phyloP scores from a whole-genome alignment of 2,888 invertebrate species.

The Synanthedon formicaeformis region DNA sequence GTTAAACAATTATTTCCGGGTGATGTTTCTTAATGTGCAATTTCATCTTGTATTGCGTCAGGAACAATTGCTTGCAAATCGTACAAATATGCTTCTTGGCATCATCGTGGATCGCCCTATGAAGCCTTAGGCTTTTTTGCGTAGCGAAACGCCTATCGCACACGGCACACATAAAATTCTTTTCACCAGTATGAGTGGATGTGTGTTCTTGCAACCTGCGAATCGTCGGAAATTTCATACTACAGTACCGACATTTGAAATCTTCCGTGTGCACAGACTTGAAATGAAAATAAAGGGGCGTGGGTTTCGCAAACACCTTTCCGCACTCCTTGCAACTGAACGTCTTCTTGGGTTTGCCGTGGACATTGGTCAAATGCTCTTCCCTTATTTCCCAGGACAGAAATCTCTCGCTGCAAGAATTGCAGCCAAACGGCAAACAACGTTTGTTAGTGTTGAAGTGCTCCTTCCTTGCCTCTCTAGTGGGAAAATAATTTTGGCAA shows the following conservation, averaged over 20 bases:
- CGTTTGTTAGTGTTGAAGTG: slow-evolving; percentile 4
- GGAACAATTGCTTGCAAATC: slow-evolving; percentile 3
- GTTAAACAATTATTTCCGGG: slow-evolving; percentile 3
- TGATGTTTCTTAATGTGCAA: slow-evolving; percentile 9
- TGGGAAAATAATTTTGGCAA: slow-evolving; percentile 5
- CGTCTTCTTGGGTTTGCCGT: slow-evolving; percentile 3
- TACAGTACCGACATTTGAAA: slow-evolving; percentile 7
- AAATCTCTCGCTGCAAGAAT: slow-evolving; percentile 5
- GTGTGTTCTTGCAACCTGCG: slow-evolving; percentile 2
- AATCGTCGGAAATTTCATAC: slow-evolving; percentile 2
- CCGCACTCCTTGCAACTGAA: slow-evolving; percentile 7
- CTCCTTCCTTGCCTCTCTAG: slow-evolving; percentile 2
- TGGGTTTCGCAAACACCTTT: slow-evolving; percentile 3
- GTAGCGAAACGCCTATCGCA: slow-evolving; percentile 6
- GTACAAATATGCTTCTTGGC: slow-evolving; percentile 7
- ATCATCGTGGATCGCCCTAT: slow-evolving; percentile 8
- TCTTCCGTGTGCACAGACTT: slow-evolving; percentile 6
- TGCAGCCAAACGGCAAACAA: slow-evolving; percentile 5
- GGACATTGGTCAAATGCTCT: slow-evolving; percentile 5
- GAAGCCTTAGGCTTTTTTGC: slow-evolving; percentile 2
- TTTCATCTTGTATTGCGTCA: background rate
- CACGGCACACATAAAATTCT: slow-evolving; percentile 3
- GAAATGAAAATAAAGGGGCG: slow-evolving; percentile 4
- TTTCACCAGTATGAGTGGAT: slow-evolving; percentile 4
- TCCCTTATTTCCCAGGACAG: slow-evolving; percentile 1